Percentiles rank a stretch among this genome's conserved stretches.
Evolutionary conservation across 2,113 vertebrate species (phyloP).

Genomic region (Sakesphorus luctuosus): DNA sequence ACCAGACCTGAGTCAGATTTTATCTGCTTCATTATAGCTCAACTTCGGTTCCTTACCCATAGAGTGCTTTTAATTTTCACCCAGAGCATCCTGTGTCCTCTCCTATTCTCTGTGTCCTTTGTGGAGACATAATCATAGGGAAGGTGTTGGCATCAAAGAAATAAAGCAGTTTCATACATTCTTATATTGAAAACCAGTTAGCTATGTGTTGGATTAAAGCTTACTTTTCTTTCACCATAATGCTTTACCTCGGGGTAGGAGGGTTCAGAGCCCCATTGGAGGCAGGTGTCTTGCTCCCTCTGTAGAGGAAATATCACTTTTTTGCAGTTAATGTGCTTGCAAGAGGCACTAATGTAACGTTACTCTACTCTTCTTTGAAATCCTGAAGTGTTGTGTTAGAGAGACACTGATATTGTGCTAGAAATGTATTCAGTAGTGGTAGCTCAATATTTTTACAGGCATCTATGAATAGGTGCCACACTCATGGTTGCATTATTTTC

Average conservation of each 20-base stretch:
- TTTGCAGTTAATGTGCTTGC: background rate
- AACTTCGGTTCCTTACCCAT: background rate
- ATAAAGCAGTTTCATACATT: background rate
- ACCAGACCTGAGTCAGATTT: background rate
- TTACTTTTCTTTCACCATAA: background rate
- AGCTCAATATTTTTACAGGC: background rate
- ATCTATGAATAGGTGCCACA: background rate
- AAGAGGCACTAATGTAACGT: background rate
- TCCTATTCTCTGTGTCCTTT: background rate
- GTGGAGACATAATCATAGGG: background rate
- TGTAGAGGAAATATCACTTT: background rate
- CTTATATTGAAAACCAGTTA: background rate
- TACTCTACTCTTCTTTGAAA: background rate
- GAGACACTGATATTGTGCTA: background rate
- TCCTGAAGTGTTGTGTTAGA: background rate
- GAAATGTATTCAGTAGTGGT: background rate
- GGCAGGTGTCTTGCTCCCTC: background rate
- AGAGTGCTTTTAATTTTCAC: background rate
- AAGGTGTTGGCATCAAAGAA: background rate
- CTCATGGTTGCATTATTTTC: background rate
- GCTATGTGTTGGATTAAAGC: background rate
- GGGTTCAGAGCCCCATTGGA: background rate
- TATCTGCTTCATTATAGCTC: background rate
- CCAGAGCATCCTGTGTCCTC: background rate
- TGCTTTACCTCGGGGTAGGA: background rate